Percentiles rank a stretch among this genome's conserved stretches.
Conservation (phyloP, 1,140 invertebrate species). For the Temnothorax curvispinosus region DNA sequence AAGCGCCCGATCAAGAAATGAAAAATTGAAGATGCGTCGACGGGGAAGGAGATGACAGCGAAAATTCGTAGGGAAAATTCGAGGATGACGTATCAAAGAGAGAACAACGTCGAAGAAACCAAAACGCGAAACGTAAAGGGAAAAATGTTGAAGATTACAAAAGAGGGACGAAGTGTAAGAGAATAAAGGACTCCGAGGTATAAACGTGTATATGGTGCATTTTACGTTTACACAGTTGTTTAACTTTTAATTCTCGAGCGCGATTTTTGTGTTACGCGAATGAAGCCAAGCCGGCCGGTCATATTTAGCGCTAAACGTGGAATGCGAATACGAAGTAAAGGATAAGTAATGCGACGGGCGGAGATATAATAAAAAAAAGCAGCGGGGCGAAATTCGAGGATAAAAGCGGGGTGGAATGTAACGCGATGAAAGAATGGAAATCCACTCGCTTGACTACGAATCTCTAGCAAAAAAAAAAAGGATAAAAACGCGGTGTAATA, state of each 20-base stretch:
- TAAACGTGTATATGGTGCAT: not conserved
- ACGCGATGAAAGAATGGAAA: conserved; percentile 51
- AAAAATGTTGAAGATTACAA: conserved; percentile 56
- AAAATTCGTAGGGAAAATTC: conserved; percentile 35
- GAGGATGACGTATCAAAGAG: conserved; percentile 42
- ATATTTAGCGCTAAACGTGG: conserved; percentile 30
- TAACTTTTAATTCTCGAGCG: conserved; percentile 9
- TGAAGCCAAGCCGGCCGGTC: not conserved
- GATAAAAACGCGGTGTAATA: conserved; percentile 45
- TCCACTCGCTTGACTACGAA: conserved; percentile 31
- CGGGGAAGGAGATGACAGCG: conserved; percentile 26
- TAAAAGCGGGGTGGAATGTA: conserved; percentile 38
- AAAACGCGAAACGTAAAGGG: not conserved
- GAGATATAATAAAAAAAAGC: not conserved
- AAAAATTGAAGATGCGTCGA: conserved; percentile 51
- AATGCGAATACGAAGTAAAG: conserved; percentile 32
- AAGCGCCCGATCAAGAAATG: conserved; percentile 47
- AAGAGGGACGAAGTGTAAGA: conserved; percentile 33
- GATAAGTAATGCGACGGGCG: conserved; percentile 16
- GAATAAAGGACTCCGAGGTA: not conserved
- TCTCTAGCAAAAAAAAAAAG: conserved; percentile 29
- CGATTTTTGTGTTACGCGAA: conserved; percentile 34
- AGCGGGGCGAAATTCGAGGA: conserved; percentile 19
- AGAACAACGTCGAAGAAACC: conserved; percentile 9
- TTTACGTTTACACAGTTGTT: conserved; percentile 23